Evolutionary conservation across 2,888 invertebrate genomes (phyloP).

Genomic region (Timandra comae): DNA sequence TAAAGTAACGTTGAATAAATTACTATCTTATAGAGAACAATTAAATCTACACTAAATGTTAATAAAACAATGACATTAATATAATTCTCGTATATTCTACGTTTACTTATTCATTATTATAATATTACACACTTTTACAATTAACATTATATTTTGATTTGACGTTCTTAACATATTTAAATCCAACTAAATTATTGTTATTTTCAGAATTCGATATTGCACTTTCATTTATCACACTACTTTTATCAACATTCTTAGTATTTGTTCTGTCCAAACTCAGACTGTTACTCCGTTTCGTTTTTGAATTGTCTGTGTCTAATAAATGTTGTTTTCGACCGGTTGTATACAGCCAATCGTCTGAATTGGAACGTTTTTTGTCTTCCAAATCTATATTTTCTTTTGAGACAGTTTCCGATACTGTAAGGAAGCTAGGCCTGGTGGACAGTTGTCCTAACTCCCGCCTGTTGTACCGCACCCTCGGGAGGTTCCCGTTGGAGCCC

Average conservation of each 20-base stretch:
- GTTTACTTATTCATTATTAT: too few species aligned
- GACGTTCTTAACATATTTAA: too few species aligned
- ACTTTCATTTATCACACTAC: not conserved
- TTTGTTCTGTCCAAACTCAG: constrained; percentile 44
- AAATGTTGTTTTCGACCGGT: constrained; percentile 35
- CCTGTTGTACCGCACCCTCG: constrained; percentile 30
- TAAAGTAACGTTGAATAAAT: too few species aligned
- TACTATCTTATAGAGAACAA: too few species aligned
- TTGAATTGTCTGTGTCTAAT: constrained; percentile 17
- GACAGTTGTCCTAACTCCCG: constrained; percentile 48
- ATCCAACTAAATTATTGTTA: too few species aligned
- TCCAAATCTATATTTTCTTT: not conserved
- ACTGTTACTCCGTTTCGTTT: constrained; percentile 43
- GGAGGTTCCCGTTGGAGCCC: constrained; percentile 28
- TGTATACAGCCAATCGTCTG: constrained; percentile 55
- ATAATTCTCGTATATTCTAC: too few species aligned
- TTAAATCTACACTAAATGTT: too few species aligned
- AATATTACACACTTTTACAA: too few species aligned
- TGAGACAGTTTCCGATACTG: constrained; percentile 15
- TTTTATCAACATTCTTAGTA: not conserved
- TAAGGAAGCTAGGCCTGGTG: constrained; percentile 32
- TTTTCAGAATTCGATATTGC: too few species aligned
- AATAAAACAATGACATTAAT: too few species aligned
- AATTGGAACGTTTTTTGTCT: constrained; percentile 43
- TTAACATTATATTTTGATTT: too few species aligned